A percentile compares a stretch with the other conserved stretches of the same genome.
These are phyloP conservation scores for Semotilus atromaculatus DNA, from an alignment of 2,797 vertebrate genomes.

Conservation along the genomic window DNA sequence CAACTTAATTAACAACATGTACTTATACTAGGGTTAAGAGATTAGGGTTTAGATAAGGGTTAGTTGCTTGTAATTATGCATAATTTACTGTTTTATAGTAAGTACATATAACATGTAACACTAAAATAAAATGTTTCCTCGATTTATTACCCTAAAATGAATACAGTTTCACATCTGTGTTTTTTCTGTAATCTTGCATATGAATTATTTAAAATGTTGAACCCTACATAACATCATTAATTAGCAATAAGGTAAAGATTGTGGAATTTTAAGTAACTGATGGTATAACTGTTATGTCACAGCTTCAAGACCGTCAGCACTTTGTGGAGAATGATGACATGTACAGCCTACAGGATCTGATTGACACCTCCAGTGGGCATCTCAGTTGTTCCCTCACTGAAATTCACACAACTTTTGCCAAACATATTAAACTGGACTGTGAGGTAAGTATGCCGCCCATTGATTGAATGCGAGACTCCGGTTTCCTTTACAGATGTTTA, in stretches of 20 bases:
- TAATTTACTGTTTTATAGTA: too few species aligned
- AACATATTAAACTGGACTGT: constrained; percentile 98
- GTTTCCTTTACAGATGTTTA: too few species aligned
- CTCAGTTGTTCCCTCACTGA: constrained; percentile 93
- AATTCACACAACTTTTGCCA: constrained; percentile 95
- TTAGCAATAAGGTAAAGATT: neutral
- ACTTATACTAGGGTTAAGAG: too few species aligned
- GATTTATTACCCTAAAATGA: too few species aligned
- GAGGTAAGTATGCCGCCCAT: constrained; percentile 70
- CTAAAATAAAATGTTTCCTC: too few species aligned
- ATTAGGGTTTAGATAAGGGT: too few species aligned
- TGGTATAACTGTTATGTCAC: constrained; percentile 26
- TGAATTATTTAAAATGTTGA: neutral
- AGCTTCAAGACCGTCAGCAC: constrained; percentile 97
- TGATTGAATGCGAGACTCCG: too few species aligned
- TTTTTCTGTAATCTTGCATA: neutral
- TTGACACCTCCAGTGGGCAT: constrained; percentile 88
- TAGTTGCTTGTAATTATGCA: too few species aligned
- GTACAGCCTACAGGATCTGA: constrained; percentile 96
- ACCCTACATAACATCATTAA: neutral
- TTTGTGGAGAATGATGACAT: constrained; percentile 99
- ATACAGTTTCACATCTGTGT: neutral
- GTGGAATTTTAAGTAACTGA: neutral
- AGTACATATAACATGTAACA: too few species aligned
- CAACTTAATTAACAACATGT: too few species aligned